These are phyloP conservation scores for Meriones unguiculatus DNA, from an alignment of 2,113 vertebrate species.

Conservation along the genomic window DNA sequence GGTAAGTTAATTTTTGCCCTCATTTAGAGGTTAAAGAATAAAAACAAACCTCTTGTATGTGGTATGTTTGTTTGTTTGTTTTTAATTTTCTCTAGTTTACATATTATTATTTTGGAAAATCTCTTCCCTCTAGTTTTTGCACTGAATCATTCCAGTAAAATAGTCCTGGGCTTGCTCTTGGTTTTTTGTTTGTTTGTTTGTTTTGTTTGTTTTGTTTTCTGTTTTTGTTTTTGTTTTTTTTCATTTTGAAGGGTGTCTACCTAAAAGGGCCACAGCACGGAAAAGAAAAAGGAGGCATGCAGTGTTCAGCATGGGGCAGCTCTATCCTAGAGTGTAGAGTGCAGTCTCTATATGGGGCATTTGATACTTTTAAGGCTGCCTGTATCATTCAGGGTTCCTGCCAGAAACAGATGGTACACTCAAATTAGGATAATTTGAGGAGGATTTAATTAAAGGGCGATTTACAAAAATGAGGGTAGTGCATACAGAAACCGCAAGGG, in stretches of 20 bases:
- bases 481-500: conserved; percentile 23
- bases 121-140: not conserved
- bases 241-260: not conserved
- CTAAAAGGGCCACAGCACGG: not conserved
- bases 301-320: not conserved
- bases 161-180: not conserved
- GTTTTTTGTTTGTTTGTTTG: no score
- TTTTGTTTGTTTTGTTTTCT: no score
- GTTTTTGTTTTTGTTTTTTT: not conserved
- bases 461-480: conserved; percentile 66
- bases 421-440: conserved; percentile 68
- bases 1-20: not conserved
- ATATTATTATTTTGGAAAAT: not conserved
- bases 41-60: not conserved
- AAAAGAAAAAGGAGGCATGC: not conserved
- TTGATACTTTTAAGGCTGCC: conserved; percentile 55
- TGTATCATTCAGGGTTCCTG: conserved; percentile 21
- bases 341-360: conserved; percentile 40
- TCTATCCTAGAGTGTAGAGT: not conserved
- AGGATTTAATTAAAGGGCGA: conserved; percentile 68
- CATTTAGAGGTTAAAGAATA: not conserved
- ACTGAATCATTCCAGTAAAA: not conserved
- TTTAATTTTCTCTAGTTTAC: not conserved
- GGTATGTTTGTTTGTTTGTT: not conserved
- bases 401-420: conserved; percentile 71